Conservation (phyloP, 2,888 invertebrate genomes). For the Geophilus truncorum region DNA sequence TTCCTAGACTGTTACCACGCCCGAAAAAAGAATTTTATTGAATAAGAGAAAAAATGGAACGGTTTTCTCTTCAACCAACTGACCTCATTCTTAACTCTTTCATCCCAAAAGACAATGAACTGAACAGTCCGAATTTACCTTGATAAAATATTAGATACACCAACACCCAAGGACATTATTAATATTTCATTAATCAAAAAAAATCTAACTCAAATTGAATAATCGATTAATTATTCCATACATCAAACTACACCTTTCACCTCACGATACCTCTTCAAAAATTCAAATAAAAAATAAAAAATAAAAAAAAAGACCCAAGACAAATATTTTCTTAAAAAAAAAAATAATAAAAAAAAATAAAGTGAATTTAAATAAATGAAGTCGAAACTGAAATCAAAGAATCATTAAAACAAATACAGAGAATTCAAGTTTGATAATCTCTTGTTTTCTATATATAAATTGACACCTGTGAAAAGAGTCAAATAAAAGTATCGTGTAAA, state of each 20-base stretch:
- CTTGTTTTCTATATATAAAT: neutral
- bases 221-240: neutral
- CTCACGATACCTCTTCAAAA: neutral
- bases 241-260: neutral
- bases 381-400: neutral
- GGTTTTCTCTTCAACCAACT: slow-evolving; percentile 21
- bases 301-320: neutral
- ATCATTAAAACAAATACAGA: neutral
- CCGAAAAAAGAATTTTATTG: slow-evolving; percentile 14
- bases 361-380: neutral
- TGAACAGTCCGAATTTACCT: slow-evolving; percentile 10
- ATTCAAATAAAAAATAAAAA: neutral
- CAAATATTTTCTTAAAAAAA: no score
- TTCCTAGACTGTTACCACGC: neutral
- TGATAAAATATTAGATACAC: neutral
- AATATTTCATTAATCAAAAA: neutral
- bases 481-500: neutral
- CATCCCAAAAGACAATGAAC: slow-evolving; percentile 25
- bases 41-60: neutral
- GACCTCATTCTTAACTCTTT: slow-evolving; percentile 20
- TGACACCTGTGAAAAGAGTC: slow-evolving; percentile 4
- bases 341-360: neutral
- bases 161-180: neutral
- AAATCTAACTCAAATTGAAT: neutral
- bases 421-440: neutral